Evolutionary conservation across 2,113 vertebrate genomes (phyloP).

Genomic region (Melanocharis versteri): DNA sequence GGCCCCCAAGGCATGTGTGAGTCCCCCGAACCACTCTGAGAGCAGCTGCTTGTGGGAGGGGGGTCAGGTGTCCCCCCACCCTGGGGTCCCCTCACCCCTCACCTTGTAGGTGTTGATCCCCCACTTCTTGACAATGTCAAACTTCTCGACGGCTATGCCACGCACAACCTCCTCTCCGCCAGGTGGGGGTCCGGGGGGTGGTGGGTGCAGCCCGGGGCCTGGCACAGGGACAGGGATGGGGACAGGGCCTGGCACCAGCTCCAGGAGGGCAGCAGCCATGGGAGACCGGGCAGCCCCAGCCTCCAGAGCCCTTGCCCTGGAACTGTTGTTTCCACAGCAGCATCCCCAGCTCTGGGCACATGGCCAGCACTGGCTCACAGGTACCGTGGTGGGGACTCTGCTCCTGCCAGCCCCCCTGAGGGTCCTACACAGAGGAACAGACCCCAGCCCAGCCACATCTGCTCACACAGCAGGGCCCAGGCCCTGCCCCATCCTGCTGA

Average conservation of each 20-base stretch:
- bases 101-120: slow-evolving; percentile 98
- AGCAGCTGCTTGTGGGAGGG: slow-evolving; percentile 78
- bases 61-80: neutral
- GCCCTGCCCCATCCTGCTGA: neutral
- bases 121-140: slow-evolving; percentile 94
- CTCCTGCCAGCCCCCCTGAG: neutral
- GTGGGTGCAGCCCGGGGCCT: slow-evolving; percentile 87
- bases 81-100: neutral
- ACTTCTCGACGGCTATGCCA: slow-evolving; percentile 92
- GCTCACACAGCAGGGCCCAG: neutral
- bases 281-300: neutral
- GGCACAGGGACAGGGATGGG: neutral
- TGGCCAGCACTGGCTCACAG: neutral
- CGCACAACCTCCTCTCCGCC: slow-evolving; percentile 81
- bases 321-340: neutral
- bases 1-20: slow-evolving; percentile 58
- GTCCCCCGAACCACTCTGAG: slow-evolving; percentile 80
- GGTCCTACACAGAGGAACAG: neutral
- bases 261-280: neutral
- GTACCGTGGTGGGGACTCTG: rapidly evolving
- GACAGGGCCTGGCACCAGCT: neutral
- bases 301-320: neutral
- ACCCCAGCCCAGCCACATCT: neutral
- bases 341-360: neutral
- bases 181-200: slow-evolving; percentile 67